Evolutionary conservation across 2,797 vertebrate species (phyloP).

Genomic region (Bradypodion ventrale): DNA sequence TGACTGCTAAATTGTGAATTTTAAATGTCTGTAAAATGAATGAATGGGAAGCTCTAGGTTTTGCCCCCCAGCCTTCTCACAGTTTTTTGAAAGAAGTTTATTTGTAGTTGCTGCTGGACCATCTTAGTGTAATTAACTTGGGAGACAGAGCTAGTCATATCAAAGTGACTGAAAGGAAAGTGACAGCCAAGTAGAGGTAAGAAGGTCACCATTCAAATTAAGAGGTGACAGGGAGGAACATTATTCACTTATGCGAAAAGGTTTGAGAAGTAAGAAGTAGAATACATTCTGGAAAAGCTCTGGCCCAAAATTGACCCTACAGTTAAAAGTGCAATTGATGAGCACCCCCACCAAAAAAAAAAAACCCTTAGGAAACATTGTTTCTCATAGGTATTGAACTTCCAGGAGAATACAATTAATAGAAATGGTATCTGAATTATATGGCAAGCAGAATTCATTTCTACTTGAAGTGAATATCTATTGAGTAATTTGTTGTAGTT

Average conservation of each 20-base stretch:
- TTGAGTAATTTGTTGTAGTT: background rate
- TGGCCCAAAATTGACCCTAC: background rate
- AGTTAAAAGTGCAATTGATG: background rate
- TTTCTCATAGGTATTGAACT: background rate
- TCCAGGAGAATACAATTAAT: background rate
- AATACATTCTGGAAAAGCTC: background rate
- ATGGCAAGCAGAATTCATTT: background rate
- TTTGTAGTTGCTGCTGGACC: background rate
- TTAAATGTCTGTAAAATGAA: conserved; percentile 29
- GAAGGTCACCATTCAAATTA: conserved; percentile 11
- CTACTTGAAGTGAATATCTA: background rate
- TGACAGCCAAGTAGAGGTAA: background rate
- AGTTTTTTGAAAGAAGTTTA: background rate
- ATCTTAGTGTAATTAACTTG: conserved; percentile 14
- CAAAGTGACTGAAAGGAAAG: background rate
- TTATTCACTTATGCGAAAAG: background rate
- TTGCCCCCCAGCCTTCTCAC: background rate
- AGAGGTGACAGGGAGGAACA: background rate
- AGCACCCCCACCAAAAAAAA: too few species aligned
- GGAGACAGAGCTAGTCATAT: background rate
- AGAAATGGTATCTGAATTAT: conserved; percentile 2
- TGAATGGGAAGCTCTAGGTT: background rate
- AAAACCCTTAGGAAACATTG: background rate
- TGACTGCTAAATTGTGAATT: conserved; percentile 42
- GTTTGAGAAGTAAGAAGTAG: background rate